A percentile compares a stretch with the other conserved stretches of the same genome.
phyloP scores from a whole-genome alignment of 2,113 vertebrate genomes.

The Charadrius vociferus region DNA sequence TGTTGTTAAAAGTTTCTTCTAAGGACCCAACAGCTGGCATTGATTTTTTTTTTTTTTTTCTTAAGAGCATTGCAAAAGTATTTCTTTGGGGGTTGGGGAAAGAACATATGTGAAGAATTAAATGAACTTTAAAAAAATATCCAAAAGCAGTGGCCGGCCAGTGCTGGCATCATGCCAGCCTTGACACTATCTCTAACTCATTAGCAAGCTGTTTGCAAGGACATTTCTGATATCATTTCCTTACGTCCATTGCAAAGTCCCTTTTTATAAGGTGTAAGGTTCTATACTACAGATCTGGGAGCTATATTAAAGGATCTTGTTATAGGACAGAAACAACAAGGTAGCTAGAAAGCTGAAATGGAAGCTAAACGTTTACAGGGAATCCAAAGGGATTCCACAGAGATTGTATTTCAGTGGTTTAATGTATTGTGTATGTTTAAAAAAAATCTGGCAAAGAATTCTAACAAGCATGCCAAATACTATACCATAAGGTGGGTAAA shows the following conservation, averaged over 20 bases:
- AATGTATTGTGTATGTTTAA: neutral
- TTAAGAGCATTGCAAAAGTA: neutral
- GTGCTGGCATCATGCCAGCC: neutral
- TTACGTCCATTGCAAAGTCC: slow-evolving; percentile 9
- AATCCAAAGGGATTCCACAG: neutral
- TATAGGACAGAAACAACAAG: slow-evolving; percentile 10
- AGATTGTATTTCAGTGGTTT: slow-evolving; percentile 14
- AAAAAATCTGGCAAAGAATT: neutral
- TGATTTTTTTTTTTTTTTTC: neutral
- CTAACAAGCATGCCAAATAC: neutral
- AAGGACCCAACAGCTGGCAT: neutral
- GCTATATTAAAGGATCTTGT: neutral
- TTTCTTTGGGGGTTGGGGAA: neutral
- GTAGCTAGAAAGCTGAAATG: neutral
- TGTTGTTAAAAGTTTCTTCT: neutral
- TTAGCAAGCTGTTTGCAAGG: neutral
- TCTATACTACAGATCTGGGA: neutral
- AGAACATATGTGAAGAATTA: slow-evolving; percentile 17
- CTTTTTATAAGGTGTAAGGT: slow-evolving; percentile 38
- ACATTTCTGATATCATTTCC: slow-evolving; percentile 34
- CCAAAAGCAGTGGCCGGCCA: neutral
- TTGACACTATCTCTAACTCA: neutral
- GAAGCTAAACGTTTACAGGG: neutral
- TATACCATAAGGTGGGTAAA: neutral
- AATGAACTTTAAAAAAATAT: neutral